Evolutionary conservation across 1,140 invertebrate species (phyloP), one percentile per base, ranked within the genome.

Genomic region (Leptinotarsa texana): DNA sequence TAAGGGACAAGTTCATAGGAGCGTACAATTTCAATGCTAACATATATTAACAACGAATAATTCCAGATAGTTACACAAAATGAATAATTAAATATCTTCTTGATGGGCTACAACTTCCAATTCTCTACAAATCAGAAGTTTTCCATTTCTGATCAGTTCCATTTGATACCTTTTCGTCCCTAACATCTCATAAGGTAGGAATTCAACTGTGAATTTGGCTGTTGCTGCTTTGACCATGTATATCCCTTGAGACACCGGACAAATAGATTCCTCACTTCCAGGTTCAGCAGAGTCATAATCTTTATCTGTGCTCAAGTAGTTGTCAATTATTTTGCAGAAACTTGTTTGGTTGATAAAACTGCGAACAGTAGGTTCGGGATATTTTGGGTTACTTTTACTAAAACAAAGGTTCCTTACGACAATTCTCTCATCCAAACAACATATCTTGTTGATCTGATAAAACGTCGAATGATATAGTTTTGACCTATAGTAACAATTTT

Each of bases 311-410:
- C 17, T 18, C 63, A 21, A 21, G 63, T 65, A 65, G 13, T 33
- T 65, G 27, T 65, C 63, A 13, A 65, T 22, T 22, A 65, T 17
- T 22, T 65, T 65, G 22, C 63, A 65, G 4, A 65, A 65, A 33
- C 63, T 24, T 13, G 11, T 65, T 15, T 33, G 21, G 21, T 65
- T 22, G 17, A 65, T 65, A 0, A 65, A 65, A 22, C 11, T 65
- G 15, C 22, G 15, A 15, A 13, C 3, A 65, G 63, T 13, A 65
- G 4, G 2, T 65, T 65, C 17, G 13, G 17, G 63, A 24, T 24
- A 65, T 33, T 65, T 33, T 4, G 13, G 4, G 21, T 22, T 15
- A 21, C 13, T 21, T 33, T 21, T 21, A 24, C 63, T 65, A 13
- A 62, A 62, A 62, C 21, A 3, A 62, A 62, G 33, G 2, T 42